phyloP scores from a whole-genome alignment of 2,797 vertebrate genomes.

The Acomys russatus region DNA sequence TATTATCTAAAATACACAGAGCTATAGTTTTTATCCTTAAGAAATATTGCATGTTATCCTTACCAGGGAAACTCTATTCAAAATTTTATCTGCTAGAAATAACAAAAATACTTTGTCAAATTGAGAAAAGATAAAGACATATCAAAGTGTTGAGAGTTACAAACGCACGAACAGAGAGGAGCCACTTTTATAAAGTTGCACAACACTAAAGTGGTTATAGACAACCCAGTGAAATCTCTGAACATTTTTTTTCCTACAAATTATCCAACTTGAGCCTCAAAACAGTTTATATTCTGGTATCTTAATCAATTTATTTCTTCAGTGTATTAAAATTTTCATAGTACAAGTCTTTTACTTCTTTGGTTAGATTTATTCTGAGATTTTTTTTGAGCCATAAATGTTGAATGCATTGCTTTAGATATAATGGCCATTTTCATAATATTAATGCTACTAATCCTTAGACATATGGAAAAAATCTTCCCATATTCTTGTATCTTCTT shows the following conservation, averaged over 20 bases:
- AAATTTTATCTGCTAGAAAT: conserved; percentile 58
- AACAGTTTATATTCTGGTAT: not conserved
- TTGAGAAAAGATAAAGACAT: not conserved
- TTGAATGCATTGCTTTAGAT: not conserved
- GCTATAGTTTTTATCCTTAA: conserved; percentile 41
- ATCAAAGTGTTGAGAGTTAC: not conserved
- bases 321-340: not conserved
- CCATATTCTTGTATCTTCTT: not conserved
- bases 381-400: not conserved
- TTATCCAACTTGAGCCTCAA: not conserved
- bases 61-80: conserved; percentile 1
- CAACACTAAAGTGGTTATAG: not conserved
- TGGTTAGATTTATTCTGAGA: not conserved
- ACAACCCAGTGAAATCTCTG: not conserved
- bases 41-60: conserved; percentile 59
- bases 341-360: not conserved
- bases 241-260: conserved; percentile 21
- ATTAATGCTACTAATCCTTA: not conserved
- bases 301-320: not conserved
- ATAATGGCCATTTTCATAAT: not conserved
- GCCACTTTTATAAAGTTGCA: not conserved
- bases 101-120: not conserved
- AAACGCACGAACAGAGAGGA: not conserved
- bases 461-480: not conserved
- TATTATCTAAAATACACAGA: not conserved